phyloP scores from a whole-genome alignment of 2,888 invertebrate species.

The Leptopilina drosophilae region DNA sequence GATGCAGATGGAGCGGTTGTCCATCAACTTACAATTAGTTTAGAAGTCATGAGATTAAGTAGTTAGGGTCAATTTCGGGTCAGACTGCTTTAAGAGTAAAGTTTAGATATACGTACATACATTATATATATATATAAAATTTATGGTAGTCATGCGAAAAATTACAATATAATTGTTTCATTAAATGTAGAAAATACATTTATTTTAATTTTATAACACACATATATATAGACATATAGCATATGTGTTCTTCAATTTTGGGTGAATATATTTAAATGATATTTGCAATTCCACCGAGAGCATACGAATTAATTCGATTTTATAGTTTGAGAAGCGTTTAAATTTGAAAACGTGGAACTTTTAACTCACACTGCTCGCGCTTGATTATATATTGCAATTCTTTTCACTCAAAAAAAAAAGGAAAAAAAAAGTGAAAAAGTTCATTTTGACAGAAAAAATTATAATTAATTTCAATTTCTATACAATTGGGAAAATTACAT shows the following conservation, averaged over 20 bases:
- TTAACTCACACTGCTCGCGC: not conserved
- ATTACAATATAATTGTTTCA: conserved; percentile 2
- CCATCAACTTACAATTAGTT: not conserved
- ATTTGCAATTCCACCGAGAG: conserved; percentile 12
- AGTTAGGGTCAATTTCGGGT: not conserved
- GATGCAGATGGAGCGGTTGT: not conserved
- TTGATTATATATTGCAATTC: conserved; percentile 13
- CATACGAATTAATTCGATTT: conserved; percentile 12
- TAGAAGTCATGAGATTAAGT: not conserved
- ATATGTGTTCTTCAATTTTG: not conserved
- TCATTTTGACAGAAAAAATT: not conserved
- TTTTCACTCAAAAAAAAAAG: no score
- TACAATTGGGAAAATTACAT: no score
- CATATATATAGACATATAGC: no score
- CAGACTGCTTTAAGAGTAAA: not conserved
- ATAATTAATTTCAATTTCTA: no score
- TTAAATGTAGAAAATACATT: not conserved
- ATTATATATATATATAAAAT: not conserved
- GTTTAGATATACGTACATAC: not conserved
- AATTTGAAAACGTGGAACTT: conserved; percentile 22
- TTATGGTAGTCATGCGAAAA: not conserved
- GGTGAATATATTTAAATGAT: conserved; percentile 3
- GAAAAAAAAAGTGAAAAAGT: not conserved
- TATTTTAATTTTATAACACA: not conserved
- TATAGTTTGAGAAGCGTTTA: conserved; percentile 16